phyloP scores from a whole-genome alignment of 2,888 invertebrate species.

The Heliconius sara region DNA sequence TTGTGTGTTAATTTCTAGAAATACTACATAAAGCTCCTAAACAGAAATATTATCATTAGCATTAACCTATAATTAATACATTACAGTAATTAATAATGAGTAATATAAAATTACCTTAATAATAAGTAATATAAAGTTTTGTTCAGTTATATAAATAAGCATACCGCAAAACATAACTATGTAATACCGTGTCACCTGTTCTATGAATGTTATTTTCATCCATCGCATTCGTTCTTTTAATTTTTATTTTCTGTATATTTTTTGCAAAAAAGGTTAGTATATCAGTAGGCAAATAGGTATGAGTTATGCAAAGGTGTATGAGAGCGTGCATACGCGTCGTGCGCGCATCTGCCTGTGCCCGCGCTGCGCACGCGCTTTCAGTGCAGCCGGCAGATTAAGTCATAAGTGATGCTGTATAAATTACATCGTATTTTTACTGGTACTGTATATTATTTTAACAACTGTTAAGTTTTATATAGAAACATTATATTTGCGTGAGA shows the following conservation, averaged over 20 bases:
- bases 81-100: neutral
- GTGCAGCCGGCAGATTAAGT: constrained; percentile 50
- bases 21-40: neutral
- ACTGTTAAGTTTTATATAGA: neutral
- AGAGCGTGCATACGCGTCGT: constrained; percentile 53
- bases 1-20: neutral
- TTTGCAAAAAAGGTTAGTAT: constrained; percentile 35
- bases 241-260: constrained; percentile 34
- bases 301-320: constrained; percentile 50
- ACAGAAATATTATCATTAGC: neutral
- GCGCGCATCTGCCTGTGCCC: constrained; percentile 71
- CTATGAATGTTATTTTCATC: constrained; percentile 16
- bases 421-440: neutral
- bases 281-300: constrained; percentile 46
- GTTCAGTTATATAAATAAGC: no score
- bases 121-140: no score
- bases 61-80: neutral
- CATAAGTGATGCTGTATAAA: constrained; percentile 40
- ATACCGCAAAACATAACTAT: neutral
- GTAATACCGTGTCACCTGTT: constrained; percentile 7
- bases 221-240: constrained; percentile 1
- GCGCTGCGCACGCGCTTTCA: constrained; percentile 56
- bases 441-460: neutral
- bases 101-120: neutral
- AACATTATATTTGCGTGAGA: constrained; percentile 24